Percentiles rank a stretch among this genome's conserved stretches.
Evolutionary conservation across 2,113 vertebrate species (phyloP).

Genomic region (Pygoscelis adeliae): DNA sequence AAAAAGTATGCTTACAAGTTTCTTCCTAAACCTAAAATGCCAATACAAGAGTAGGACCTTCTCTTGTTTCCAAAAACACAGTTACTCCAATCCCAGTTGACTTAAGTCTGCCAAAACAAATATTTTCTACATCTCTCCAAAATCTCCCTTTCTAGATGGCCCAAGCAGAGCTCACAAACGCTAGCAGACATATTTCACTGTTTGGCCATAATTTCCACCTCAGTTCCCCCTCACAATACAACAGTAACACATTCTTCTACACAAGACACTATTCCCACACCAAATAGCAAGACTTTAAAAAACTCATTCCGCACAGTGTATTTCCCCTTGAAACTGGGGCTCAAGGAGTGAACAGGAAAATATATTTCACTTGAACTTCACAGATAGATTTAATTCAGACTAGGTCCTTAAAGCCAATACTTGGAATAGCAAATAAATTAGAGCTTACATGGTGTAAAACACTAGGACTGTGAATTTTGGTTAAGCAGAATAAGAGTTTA

Average conservation of each 20-base stretch:
- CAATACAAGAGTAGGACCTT: not conserved
- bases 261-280: not conserved
- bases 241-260: not conserved
- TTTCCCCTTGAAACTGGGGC: not conserved
- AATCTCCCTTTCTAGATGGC: not conserved
- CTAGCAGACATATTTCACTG: not conserved
- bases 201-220: not conserved
- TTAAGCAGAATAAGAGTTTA: not conserved
- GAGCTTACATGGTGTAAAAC: not conserved
- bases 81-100: not conserved
- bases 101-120: not conserved
- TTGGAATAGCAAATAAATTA: not conserved
- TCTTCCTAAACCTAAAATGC: not conserved
- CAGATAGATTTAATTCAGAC: not conserved
- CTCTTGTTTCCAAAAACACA: not conserved
- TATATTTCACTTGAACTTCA: not conserved
- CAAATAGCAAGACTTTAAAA: not conserved
- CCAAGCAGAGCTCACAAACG: not conserved
- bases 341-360: not conserved
- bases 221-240: not conserved
- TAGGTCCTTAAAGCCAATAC: not conserved
- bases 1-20: not conserved
- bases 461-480: not conserved
- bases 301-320: accelerated
- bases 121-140: not conserved